Evolutionary conservation across 1,140 invertebrate species (phyloP).

Genomic region (Daktulosphaira vitifoliae): DNA sequence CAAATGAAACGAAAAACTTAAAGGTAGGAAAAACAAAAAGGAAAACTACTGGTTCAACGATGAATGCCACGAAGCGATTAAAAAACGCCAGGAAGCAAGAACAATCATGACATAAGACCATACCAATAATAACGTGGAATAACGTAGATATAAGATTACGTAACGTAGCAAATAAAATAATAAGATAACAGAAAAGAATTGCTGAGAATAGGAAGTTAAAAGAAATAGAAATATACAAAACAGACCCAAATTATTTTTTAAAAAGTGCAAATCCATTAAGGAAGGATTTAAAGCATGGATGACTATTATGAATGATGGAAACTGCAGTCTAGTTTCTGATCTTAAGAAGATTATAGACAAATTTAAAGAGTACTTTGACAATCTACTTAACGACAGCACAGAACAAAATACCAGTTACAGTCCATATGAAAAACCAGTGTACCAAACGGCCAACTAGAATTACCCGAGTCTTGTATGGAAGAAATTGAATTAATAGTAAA

Average conservation of each 20-base stretch:
- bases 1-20: conserved; percentile 6
- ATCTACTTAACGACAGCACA: conserved; percentile 1
- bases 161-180: conserved; percentile 6
- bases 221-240: neutral
- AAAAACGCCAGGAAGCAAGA: conserved; percentile 19
- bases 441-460: neutral
- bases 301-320: neutral
- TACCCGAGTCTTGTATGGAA: neutral
- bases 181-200: neutral
- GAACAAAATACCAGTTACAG: conserved; percentile 8
- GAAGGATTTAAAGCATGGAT: conserved; percentile 16
- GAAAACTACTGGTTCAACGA: conserved; percentile 34
- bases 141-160: neutral
- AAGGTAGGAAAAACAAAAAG: conserved; percentile 1
- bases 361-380: neutral
- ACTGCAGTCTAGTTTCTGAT: neutral
- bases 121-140: neutral
- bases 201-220: conserved; percentile 22
- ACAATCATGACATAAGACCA: neutral
- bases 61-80: conserved; percentile 24
- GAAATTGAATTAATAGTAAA: conserved; percentile 1
- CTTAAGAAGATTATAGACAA: neutral
- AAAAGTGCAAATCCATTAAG: conserved; percentile 31
- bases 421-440: conserved; percentile 6
- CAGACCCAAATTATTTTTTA: neutral